phyloP scores from a whole-genome alignment of 2,113 vertebrate genomes.

The Felis chaus region DNA sequence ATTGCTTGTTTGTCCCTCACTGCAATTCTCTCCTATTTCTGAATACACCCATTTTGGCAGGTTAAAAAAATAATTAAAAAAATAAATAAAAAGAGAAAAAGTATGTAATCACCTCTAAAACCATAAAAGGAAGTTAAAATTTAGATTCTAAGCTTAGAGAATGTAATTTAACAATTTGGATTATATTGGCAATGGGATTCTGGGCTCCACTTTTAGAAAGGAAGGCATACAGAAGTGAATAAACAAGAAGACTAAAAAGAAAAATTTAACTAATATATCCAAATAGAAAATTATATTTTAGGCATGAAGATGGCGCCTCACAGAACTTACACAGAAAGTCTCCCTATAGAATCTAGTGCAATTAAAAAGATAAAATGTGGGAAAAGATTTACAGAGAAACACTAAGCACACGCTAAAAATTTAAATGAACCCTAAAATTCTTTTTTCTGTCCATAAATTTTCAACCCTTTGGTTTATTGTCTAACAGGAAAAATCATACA shows the following conservation, averaged over 20 bases:
- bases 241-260: neutral
- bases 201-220: neutral
- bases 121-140: neutral
- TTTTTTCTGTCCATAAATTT: neutral
- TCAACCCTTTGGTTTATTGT: neutral
- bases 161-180: conserved; percentile 8
- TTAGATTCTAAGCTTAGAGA: neutral
- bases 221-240: neutral
- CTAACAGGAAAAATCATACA: conserved; percentile 24
- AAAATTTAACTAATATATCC: neutral
- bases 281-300: neutral
- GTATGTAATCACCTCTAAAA: neutral
- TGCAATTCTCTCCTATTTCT: neutral
- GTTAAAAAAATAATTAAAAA: neutral
- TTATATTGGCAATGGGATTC: conserved; percentile 14
- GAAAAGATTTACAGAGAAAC: conserved; percentile 9
- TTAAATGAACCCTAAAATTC: neutral
- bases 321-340: neutral
- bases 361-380: neutral
- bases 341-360: neutral
- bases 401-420: neutral
- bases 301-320: neutral
- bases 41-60: neutral
- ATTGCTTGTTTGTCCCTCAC: neutral
- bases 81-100: neutral